These are phyloP conservation scores for Lamellibrachia columna DNA, from an alignment of 2,888 invertebrate species.

Conservation along the genomic window DNA sequence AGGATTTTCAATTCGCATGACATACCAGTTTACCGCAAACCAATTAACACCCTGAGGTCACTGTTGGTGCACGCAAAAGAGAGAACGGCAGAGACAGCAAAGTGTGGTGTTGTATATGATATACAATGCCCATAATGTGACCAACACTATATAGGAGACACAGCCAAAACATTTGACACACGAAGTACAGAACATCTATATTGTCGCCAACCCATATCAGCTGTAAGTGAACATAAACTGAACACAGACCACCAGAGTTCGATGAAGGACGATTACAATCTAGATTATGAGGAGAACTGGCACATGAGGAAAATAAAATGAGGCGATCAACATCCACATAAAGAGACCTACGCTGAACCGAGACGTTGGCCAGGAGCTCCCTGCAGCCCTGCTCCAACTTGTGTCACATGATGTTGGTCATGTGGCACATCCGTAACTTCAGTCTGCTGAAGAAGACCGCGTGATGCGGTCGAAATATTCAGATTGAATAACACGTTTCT, in stretches of 20 bases:
- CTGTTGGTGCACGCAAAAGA: not conserved
- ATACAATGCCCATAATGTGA: not conserved
- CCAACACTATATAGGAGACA: not conserved
- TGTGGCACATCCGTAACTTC: no score
- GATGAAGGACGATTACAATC: not conserved
- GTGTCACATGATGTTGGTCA: no score
- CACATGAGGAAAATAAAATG: not conserved
- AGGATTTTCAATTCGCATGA: not conserved
- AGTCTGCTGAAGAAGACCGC: no score
- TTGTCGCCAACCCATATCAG: not conserved
- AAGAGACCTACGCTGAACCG: not conserved
- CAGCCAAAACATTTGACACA: not conserved
- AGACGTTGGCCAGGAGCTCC: not conserved
- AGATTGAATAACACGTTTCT: no score
- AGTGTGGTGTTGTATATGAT: not conserved
- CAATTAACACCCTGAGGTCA: not conserved
- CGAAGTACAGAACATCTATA: not conserved
- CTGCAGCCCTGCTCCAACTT: not conserved
- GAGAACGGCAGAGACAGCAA: not conserved
- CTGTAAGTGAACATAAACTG: not conserved
- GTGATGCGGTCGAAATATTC: no score
- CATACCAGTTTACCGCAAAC: not conserved
- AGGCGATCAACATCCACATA: not conserved
- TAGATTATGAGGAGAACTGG: not conserved
- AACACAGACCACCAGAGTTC: not conserved